Percentiles rank a stretch among this genome's conserved stretches.
Conservation (phyloP, 2,888 invertebrate genomes). For the Tetanocera ferruginea region DNA sequence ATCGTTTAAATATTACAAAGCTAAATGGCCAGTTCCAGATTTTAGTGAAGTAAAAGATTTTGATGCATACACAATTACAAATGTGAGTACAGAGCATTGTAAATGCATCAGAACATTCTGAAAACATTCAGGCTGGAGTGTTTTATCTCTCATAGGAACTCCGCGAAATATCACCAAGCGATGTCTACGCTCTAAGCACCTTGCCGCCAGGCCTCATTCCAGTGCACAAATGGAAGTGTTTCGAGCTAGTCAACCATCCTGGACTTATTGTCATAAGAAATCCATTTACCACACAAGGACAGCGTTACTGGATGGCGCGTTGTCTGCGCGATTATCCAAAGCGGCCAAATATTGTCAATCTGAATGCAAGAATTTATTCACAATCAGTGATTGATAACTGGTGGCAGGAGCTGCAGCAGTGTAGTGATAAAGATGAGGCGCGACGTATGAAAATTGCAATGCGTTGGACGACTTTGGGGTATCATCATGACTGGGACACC, state of each 20-base stretch:
- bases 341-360: conserved; percentile 73
- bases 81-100: background rate
- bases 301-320: conserved; percentile 86
- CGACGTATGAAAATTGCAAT: conserved; percentile 71
- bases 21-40: conserved; percentile 76
- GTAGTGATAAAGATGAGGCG: conserved; percentile 50
- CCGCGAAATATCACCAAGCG: conserved; percentile 25
- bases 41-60: conserved; percentile 76
- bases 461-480: conserved; percentile 96
- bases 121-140: background rate
- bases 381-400: conserved; percentile 74
- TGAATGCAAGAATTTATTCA: conserved; percentile 57
- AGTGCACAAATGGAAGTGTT: conserved; percentile 75
- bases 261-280: conserved; percentile 87
- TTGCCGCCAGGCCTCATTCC: conserved; percentile 59
- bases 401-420: conserved; percentile 71
- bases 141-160: conserved; percentile 3
- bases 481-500: conserved; percentile 98
- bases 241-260: conserved; percentile 74
- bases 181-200: conserved; percentile 22
- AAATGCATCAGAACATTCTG: background rate
- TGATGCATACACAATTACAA: conserved; percentile 46
- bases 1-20: conserved; percentile 85
- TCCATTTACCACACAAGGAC: conserved; percentile 84
- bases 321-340: conserved; percentile 83